Percentiles rank a stretch among this genome's conserved stretches.
These are phyloP conservation scores for Eupithecia inturbata DNA, from an alignment of 2,888 invertebrate genomes.

Conservation along the genomic window DNA sequence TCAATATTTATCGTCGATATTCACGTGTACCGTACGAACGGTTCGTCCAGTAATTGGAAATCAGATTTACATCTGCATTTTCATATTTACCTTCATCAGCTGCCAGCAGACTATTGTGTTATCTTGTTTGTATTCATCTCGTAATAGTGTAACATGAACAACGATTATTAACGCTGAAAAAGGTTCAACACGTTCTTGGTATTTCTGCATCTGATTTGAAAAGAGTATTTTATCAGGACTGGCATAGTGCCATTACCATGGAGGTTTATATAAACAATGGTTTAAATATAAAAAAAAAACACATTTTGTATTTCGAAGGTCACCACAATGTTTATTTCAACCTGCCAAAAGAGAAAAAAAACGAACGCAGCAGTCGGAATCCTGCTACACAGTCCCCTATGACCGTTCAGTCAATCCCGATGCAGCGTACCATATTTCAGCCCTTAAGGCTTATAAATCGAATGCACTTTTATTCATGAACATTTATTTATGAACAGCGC, in stretches of 20 bases:
- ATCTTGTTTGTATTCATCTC: conserved; percentile 21
- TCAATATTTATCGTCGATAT: neutral
- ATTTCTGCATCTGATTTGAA: neutral
- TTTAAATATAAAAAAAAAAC: too few species aligned
- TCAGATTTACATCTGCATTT: conserved; percentile 58
- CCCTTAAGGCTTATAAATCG: conserved; percentile 31
- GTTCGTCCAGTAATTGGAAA: conserved; percentile 70
- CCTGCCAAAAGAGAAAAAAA: neutral
- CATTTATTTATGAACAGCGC: conserved; percentile 45
- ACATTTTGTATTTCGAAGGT: neutral
- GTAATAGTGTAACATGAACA: neutral
- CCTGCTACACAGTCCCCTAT: conserved; percentile 5
- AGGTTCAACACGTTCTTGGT: neutral
- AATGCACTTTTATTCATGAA: conserved; percentile 21
- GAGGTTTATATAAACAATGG: too few species aligned
- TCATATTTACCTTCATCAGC: conserved; percentile 63
- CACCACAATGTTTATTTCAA: neutral
- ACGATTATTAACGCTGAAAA: neutral
- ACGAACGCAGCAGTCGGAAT: neutral
- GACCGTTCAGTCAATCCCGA: conserved; percentile 22
- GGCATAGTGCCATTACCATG: neutral
- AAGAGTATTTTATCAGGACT: neutral
- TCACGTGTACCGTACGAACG: neutral
- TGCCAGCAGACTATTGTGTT: conserved; percentile 53
- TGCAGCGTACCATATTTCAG: conserved; percentile 26